Percentiles rank a stretch among this genome's conserved stretches.
These are phyloP conservation scores for Falco berigora DNA, from an alignment of 2,797 vertebrate species.

Conservation along the genomic window DNA sequence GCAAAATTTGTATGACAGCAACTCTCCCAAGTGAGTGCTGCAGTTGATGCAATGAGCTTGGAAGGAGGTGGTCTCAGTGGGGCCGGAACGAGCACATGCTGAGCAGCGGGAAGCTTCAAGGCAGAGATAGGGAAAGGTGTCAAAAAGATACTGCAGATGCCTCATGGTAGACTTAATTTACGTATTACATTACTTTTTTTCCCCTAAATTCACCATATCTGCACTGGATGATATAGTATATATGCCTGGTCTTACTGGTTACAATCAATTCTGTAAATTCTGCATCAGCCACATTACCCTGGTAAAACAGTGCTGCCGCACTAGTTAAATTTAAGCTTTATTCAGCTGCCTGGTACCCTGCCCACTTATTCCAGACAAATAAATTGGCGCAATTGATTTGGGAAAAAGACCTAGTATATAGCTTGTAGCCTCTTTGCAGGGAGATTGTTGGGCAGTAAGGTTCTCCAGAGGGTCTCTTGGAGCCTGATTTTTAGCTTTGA, in stretches of 20 bases:
- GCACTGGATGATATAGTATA: background rate
- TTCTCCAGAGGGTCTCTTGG: background rate
- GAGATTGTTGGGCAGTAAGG: background rate
- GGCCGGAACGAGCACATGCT: background rate
- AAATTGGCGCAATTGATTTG: background rate
- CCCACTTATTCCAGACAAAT: background rate
- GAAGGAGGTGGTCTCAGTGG: background rate
- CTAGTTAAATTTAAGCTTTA: background rate
- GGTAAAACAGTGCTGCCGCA: background rate
- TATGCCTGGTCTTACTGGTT: background rate
- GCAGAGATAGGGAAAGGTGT: background rate
- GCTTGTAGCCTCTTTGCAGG: background rate
- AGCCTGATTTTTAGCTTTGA: background rate
- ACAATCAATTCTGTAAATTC: background rate
- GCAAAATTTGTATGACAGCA: background rate
- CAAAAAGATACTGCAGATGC: background rate
- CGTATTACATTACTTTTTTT: background rate
- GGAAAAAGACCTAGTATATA: background rate
- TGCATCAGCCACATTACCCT: background rate
- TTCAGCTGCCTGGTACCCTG: background rate
- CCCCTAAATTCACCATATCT: background rate
- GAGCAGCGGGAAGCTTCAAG: background rate
- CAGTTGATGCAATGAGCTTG: background rate
- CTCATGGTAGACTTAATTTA: background rate
- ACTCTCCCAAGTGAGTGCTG: background rate